These are phyloP conservation scores for Drosophila maculinotata DNA, from an alignment of 2,888 invertebrate species.

Conservation along the genomic window DNA sequence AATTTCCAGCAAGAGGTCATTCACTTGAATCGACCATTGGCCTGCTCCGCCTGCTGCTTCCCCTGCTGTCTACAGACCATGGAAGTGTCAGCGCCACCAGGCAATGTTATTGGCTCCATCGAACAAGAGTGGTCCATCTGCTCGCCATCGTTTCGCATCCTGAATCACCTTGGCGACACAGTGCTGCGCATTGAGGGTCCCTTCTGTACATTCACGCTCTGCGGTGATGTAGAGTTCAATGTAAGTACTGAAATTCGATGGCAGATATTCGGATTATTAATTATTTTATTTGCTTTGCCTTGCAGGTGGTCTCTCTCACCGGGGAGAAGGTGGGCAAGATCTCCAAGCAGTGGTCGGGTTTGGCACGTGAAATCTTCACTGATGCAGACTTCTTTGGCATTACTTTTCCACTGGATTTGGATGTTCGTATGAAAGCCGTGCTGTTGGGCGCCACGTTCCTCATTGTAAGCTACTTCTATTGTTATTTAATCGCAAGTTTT, in stretches of 20 bases:
- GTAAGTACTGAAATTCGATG: conserved; percentile 84
- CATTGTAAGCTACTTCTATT: conserved; percentile 87
- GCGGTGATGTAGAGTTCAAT: conserved; percentile 94
- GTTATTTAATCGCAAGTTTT: background rate
- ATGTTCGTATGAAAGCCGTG: conserved; percentile 93
- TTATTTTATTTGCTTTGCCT: conserved; percentile 53
- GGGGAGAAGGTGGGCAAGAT: conserved; percentile 94
- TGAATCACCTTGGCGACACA: conserved; percentile 90
- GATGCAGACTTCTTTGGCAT: conserved; percentile 96
- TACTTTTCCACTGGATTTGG: conserved; percentile 95
- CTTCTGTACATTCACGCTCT: conserved; percentile 91
- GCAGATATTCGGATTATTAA: background rate
- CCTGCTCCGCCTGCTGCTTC: conserved; percentile 93
- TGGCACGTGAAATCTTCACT: conserved; percentile 92
- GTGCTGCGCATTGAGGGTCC: conserved; percentile 93
- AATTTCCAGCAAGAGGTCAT: conserved; percentile 93
- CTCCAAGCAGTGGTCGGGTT: conserved; percentile 95
- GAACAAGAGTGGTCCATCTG: conserved; percentile 92
- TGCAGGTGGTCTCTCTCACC: conserved; percentile 91
- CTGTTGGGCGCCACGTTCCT: conserved; percentile 92
- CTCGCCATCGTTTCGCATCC: conserved; percentile 90
- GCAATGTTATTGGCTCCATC: conserved; percentile 89
- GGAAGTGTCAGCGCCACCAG: conserved; percentile 91
- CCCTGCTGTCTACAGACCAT: conserved; percentile 94
- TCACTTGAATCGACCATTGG: conserved; percentile 92